Percentiles rank a stretch among this genome's conserved stretches.
phyloP scores from a whole-genome alignment of 2,797 vertebrate genomes.

The Parauchenoglanis punctatus region DNA sequence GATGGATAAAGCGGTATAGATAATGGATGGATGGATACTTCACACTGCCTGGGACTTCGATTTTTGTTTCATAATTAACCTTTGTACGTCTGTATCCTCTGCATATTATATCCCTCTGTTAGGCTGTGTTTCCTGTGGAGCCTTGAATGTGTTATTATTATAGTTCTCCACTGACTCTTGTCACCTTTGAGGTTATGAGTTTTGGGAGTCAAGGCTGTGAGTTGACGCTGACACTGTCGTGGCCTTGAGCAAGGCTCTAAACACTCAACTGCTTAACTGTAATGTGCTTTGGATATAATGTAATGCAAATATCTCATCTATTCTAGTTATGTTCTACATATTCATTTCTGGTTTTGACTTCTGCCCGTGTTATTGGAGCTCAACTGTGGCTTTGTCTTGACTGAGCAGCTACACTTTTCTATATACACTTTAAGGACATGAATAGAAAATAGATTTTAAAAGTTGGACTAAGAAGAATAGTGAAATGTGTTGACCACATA shows the following conservation, averaged over 20 bases:
- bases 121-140: background rate
- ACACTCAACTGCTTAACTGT: background rate
- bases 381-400: background rate
- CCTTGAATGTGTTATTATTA: background rate
- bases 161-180: background rate
- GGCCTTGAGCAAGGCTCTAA: background rate
- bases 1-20: too few relatives aligned
- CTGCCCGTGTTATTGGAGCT: background rate
- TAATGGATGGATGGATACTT: too few relatives aligned
- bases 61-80: background rate
- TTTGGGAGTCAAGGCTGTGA: background rate
- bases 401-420: background rate
- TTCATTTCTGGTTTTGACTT: background rate
- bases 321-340: background rate
- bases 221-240: background rate
- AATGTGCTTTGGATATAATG: background rate
- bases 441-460: background rate
- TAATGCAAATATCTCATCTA: background rate
- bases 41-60: background rate
- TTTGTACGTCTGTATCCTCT: background rate
- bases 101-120: background rate
- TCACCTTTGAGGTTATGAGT: background rate
- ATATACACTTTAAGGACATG: background rate
- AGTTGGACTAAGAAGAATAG: background rate
- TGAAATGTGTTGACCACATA: background rate